Percentiles rank a stretch among this genome's conserved stretches.
Evolutionary conservation across 2,797 vertebrate genomes (phyloP).

Genomic region (Geotrypetes seraphini): DNA sequence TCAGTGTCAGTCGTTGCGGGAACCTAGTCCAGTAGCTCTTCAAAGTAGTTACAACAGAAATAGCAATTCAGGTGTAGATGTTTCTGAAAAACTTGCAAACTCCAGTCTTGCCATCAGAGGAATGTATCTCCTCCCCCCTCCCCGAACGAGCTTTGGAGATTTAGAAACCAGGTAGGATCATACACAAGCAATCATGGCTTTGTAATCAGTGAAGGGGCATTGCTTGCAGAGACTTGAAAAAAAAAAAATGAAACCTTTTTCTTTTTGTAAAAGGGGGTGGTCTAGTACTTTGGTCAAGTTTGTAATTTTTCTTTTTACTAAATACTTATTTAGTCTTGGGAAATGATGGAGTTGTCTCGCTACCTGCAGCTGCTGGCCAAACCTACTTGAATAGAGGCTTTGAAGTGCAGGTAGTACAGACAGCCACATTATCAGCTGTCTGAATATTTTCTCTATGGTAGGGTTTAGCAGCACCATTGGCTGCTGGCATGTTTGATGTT

Average conservation of each 20-base stretch:
- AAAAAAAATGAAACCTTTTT: constrained; percentile 5
- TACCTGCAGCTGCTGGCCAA: constrained; percentile 30
- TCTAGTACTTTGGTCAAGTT: constrained; percentile 9
- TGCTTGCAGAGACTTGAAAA: constrained; percentile 2
- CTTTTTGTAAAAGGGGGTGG: not conserved
- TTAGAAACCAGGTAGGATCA: not conserved
- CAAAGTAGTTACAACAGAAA: not conserved
- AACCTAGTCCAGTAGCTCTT: not conserved
- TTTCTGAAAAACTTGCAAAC: not conserved
- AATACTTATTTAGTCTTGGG: constrained; percentile 19
- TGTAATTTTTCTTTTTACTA: constrained; percentile 14
- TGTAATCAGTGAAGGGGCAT: not conserved
- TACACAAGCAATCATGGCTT: not conserved
- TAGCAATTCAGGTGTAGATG: not conserved
- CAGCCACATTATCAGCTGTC: constrained; percentile 18
- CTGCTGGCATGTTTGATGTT: constrained; percentile 17
- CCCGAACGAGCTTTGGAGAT: not conserved
- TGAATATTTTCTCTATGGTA: constrained; percentile 19
- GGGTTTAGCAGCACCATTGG: constrained; percentile 8
- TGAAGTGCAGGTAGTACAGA: constrained; percentile 27
- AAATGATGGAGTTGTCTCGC: constrained; percentile 12
- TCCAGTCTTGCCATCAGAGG: not conserved
- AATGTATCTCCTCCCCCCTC: constrained; percentile 8
- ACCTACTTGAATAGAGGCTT: constrained; percentile 19
- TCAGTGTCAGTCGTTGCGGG: no score